Base-by-base conservation (phyloP, 2,797 vertebrate species). In the Buphagus erythrorhynchus region DNA sequence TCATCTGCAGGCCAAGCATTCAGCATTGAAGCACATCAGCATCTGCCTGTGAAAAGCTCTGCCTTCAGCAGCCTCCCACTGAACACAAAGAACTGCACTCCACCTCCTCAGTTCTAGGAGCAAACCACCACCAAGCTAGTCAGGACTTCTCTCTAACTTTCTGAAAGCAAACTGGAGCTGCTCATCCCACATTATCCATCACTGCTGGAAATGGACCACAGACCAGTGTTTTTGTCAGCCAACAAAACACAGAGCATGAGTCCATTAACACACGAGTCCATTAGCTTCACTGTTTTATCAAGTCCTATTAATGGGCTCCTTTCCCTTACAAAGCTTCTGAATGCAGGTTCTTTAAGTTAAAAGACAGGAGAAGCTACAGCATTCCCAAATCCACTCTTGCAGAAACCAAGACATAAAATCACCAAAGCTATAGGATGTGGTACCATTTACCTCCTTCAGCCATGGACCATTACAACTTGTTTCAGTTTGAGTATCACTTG, bases 261-360 rank as follows among this genome's bases (percentile, higher is more conserved):
- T 31, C 42, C 57, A 65, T 25, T 43, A 90, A 77, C 21, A 62
- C n/a, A 29, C 0, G 0, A 57, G 7, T 33, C n/a, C 49, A 31
- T 19, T 0, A 0, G 57, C 42, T 29, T n/a, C 46, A 45, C 24
- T 45, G 28, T 13, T 83, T 18, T 12, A 79, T 28, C 2, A 69
- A 71, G 18, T 33, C 25, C 51, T 45, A 22, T 51, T 51, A 48
- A 73, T 3, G 9, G 43, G 7, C 19, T 92, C 31, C 43, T 36
- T 66, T 66, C 59, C 58, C 46, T 42, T 69, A 58, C 6, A 84
- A 66, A 68, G 31, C 13, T 82, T 55, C 31, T 29, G 58, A 72
- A 74, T 72, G 26, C 38, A 72, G 18, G 25, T 12, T 35, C 62
- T 35, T 4, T 36, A 54, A 65, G 8, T 40, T 36, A 83, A 33